Conservation (phyloP, 2,797 vertebrate genomes). For the Rallus crepitans region DNA sequence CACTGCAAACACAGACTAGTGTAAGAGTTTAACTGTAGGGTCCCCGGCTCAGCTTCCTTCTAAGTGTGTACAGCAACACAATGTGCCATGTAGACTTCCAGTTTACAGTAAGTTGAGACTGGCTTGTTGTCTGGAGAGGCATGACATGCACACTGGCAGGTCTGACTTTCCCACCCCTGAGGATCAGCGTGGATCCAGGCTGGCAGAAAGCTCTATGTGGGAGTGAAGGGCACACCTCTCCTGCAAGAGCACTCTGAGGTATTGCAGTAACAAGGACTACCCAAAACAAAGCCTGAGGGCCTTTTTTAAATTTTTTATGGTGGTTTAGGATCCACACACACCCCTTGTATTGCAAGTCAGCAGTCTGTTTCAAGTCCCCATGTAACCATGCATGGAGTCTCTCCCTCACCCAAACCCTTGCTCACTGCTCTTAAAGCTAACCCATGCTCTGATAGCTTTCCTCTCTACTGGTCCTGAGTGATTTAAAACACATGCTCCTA, state of each 20-base stretch:
- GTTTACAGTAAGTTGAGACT: not conserved
- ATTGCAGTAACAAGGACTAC: not conserved
- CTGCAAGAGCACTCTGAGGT: rapidly evolving
- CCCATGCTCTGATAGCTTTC: not conserved
- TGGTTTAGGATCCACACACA: not conserved
- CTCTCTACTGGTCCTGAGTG: not conserved
- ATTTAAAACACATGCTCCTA: not conserved
- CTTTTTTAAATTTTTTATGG: not conserved
- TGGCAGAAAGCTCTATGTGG: not conserved
- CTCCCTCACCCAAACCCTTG: not conserved
- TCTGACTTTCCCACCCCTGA: not conserved
- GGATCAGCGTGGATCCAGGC: not conserved
- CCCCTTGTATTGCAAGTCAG: not conserved
- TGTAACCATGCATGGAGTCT: not conserved
- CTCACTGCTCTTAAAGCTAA: not conserved
- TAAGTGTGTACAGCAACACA: not conserved
- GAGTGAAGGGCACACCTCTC: not conserved
- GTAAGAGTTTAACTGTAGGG: not conserved
- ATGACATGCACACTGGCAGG: not conserved
- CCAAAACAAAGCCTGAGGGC: not conserved
- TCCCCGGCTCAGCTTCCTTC: not conserved
- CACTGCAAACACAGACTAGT: not conserved
- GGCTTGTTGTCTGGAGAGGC: not conserved
- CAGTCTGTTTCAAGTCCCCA: not conserved
- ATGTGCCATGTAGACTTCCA: not conserved